These are phyloP conservation scores for Geotrypetes seraphini DNA, from an alignment of 2,797 vertebrate species.

Conservation along the genomic window DNA sequence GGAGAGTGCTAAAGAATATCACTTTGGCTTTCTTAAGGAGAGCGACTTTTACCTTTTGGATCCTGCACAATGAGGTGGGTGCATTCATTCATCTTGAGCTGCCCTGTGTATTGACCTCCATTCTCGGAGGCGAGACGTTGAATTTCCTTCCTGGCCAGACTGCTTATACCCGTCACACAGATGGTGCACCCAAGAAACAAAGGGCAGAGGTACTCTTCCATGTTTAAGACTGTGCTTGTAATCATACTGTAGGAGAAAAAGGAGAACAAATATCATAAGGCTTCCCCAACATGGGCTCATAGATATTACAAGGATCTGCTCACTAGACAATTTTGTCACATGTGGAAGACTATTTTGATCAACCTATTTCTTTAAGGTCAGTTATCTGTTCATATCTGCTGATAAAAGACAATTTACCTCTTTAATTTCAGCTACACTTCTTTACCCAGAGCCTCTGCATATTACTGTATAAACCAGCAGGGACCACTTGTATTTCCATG, in stretches of 20 bases:
- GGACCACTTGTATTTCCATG: too few relatives aligned
- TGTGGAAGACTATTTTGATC: too few relatives aligned
- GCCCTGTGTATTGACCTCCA: conserved; percentile 81
- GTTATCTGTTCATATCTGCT: too few relatives aligned
- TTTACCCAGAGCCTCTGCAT: too few relatives aligned
- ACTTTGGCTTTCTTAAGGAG: conserved; percentile 71
- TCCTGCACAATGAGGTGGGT: conserved; percentile 94
- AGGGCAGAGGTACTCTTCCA: conserved; percentile 74
- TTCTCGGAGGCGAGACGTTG: conserved; percentile 75
- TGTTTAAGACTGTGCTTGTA: conserved; percentile 68
- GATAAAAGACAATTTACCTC: too few relatives aligned
- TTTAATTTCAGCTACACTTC: too few relatives aligned
- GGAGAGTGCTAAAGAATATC: too few relatives aligned
- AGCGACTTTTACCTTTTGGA: conserved; percentile 64
- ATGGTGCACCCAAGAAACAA: conserved; percentile 82
- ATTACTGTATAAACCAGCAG: too few relatives aligned
- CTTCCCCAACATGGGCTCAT: too few relatives aligned
- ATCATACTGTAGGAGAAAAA: conserved; percentile 53
- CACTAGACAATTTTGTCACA: too few relatives aligned
- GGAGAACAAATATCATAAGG: not conserved
- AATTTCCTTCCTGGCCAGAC: conserved; percentile 74
- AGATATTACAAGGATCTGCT: too few relatives aligned
- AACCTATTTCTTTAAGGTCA: too few relatives aligned
- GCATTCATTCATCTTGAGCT: conserved; percentile 93
- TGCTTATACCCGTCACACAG: conserved; percentile 85